These are phyloP conservation scores for Pseudochirops corinnae DNA, from an alignment of 2,797 vertebrate species.

Conservation along the genomic window DNA sequence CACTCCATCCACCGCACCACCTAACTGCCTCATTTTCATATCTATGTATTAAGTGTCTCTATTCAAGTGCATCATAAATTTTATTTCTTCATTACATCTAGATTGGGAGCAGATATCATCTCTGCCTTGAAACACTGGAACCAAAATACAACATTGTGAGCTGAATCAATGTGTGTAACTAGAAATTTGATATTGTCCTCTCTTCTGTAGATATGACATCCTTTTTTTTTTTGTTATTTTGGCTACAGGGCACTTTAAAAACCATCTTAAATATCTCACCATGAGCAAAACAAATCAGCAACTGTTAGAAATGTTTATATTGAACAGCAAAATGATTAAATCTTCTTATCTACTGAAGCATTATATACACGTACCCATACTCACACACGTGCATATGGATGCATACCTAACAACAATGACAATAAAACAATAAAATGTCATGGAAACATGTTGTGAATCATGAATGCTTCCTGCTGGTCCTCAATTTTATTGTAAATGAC, in stretches of 20 bases:
- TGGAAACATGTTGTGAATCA: slow-evolving; percentile 40
- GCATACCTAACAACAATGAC: neutral
- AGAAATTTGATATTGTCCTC: neutral
- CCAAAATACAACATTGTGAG: neutral
- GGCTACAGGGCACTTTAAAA: neutral
- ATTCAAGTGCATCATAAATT: neutral
- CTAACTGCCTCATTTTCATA: neutral
- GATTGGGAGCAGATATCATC: neutral
- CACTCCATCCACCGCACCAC: neutral
- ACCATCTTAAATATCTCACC: neutral
- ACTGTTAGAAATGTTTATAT: slow-evolving; percentile 18
- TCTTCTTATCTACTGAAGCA: neutral
- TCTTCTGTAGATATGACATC: neutral
- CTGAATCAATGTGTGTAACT: neutral
- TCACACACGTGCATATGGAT: neutral
- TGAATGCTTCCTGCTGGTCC: slow-evolving; percentile 10
- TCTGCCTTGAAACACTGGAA: neutral
- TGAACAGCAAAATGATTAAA: slow-evolving; percentile 15
- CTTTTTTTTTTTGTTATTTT: neutral
- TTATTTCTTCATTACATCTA: neutral
- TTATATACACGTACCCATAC: neutral
- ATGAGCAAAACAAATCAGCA: slow-evolving; percentile 22
- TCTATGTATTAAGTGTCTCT: neutral
- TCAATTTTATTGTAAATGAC: slow-evolving; percentile 43
- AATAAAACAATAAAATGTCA: slow-evolving; percentile 42